Evolutionary conservation across 1,140 invertebrate genomes (phyloP), one percentile per base, ranked within the genome.

Genomic region (Belonocnema kinseyi): DNA sequence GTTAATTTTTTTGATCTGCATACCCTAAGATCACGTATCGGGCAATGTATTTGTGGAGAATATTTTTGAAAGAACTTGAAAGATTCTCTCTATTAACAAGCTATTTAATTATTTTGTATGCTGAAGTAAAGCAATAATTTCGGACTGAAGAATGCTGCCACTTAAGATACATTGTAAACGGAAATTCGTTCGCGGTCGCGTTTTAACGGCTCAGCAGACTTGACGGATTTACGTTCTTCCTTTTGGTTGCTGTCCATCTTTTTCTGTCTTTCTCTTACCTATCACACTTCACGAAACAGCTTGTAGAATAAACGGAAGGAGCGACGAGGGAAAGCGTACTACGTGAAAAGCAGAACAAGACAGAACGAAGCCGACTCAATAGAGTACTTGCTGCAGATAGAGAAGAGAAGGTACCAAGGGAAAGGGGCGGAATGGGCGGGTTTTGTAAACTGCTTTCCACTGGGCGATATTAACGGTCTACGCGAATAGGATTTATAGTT

Each of bases 381-480:
- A 50, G 70, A 74, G 56, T 72, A 74, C 71, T 74, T 46, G 54
- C 26, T 53, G 53, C 46, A 61, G 52, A 56, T 52, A 56, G 40
- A n/a, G 75, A 82, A 82, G 81, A 76, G 78, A 77, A 83, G 84
- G 81, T 81, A 79, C 82, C 33, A 33, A 66, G 61, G 61, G 61
- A 16, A 16, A 61, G 26, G 26, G 61, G 16, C 84, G 82, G 82
- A 87, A 88, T 81, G 82, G 81, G 83, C 80, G 82, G 84, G 76
- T 87, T 87, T 86, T 83, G 86, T 85, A 90, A 89, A 90, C 88
- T 86, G 88, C 82, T 86, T 86, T 88, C 85, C 81, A 75, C 80
- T 83, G 80, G 82, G 82, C 85, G 85, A 88, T 88, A 90, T 90
- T 90, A 90, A 90, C 86, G 87, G 88, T 77, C 83, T 80, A 74